These are phyloP conservation scores for Catagonus wagneri DNA, from an alignment of 2,113 vertebrate genomes.

Conservation along the genomic window DNA sequence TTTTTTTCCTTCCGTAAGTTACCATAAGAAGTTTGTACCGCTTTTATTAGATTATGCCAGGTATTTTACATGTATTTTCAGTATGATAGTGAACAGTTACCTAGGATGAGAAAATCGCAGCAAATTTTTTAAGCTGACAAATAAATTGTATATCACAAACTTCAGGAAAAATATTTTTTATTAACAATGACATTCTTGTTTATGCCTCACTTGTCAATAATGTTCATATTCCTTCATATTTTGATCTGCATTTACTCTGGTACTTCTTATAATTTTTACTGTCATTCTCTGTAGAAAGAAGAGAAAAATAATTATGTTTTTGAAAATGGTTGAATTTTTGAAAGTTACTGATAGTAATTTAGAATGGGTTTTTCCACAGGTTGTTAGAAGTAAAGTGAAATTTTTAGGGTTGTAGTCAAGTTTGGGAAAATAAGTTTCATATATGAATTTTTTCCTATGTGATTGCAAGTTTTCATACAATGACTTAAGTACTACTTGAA, in stretches of 20 bases:
- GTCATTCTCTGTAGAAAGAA: not conserved
- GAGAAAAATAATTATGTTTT: slow-evolving; percentile 34
- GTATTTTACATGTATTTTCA: not conserved
- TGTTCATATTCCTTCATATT: not conserved
- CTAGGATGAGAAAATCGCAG: not conserved
- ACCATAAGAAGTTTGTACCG: not conserved
- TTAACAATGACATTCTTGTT: not conserved
- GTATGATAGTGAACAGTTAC: not conserved
- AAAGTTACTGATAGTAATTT: not conserved
- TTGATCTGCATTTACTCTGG: slow-evolving; percentile 2
- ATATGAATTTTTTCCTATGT: not conserved
- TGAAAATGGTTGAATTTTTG: not conserved
- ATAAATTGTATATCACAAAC: slow-evolving; percentile 2
- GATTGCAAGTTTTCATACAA: not conserved
- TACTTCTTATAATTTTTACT: slow-evolving; percentile 22
- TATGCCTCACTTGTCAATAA: not conserved
- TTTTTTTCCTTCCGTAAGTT: not conserved
- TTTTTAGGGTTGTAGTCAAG: not conserved
- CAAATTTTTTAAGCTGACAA: not conserved
- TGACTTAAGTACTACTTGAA: not conserved
- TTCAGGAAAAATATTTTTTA: slow-evolving; percentile 27
- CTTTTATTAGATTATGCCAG: not conserved
- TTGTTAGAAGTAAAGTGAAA: not conserved
- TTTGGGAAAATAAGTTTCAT: slow-evolving; percentile 37
- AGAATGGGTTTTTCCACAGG: not conserved